A percentile compares a stretch with the other conserved stretches of the same genome.
phyloP scores from a whole-genome alignment of 2,888 invertebrate genomes.

The Drosophila antonietae region DNA sequence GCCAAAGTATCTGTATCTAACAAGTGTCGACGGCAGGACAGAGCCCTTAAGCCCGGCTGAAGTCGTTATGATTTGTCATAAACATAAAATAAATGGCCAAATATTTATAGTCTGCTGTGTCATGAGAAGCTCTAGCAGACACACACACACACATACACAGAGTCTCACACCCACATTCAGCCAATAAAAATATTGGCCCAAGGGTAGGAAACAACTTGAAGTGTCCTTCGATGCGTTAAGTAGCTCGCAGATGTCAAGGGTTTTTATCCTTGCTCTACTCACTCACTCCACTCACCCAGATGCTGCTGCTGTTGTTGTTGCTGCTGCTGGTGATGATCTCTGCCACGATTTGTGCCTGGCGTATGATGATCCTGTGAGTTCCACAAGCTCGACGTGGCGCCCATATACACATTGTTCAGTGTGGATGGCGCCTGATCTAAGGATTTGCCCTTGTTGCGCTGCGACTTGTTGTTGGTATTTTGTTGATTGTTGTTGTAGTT shows the following conservation, averaged over 20 bases:
- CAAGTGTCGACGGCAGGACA: slow-evolving; percentile 70
- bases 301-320: slow-evolving; percentile 46
- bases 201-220: slow-evolving; percentile 46
- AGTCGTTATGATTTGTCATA: slow-evolving; percentile 80
- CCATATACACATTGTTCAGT: slow-evolving; percentile 82
- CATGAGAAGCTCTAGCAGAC: slow-evolving; percentile 41
- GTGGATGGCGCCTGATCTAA: slow-evolving; percentile 76
- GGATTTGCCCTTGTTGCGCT: slow-evolving; percentile 78
- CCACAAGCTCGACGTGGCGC: slow-evolving; percentile 84
- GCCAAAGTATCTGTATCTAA: slow-evolving; percentile 70
- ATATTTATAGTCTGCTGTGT: slow-evolving; percentile 75
- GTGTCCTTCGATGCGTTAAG: slow-evolving; percentile 45
- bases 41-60: slow-evolving; percentile 72
- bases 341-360: slow-evolving; percentile 53
- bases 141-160: slow-evolving; percentile 3
- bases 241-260: slow-evolving; percentile 28
- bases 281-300: slow-evolving; percentile 70
- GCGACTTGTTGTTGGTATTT: slow-evolving; percentile 74
- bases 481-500: slow-evolving; percentile 62
- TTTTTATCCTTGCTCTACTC: slow-evolving; percentile 10
- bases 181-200: slow-evolving; percentile 55
- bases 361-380: slow-evolving; percentile 82
- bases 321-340: slow-evolving; percentile 77
- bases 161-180: slow-evolving; percentile 18
- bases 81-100: slow-evolving; percentile 80